Percentiles rank a stretch among this genome's conserved stretches.
These are phyloP conservation scores for Drosophila pandora DNA, from an alignment of 1,140 invertebrate species.

Conservation along the genomic window DNA sequence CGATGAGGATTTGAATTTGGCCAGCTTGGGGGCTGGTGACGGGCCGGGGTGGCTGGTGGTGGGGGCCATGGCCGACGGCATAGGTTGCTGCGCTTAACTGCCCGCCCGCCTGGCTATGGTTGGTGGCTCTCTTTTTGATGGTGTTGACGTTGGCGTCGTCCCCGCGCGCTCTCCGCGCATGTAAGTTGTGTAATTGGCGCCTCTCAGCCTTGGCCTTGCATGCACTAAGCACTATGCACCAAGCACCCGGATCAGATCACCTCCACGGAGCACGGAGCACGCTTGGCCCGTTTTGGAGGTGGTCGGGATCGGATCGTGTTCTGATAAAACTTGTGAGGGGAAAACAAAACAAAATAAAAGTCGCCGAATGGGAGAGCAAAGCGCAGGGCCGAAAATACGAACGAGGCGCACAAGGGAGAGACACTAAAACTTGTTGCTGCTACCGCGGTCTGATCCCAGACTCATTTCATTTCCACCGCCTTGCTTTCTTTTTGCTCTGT, in stretches of 20 bases:
- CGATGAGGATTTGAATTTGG: conserved; percentile 75
- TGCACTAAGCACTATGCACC: conserved; percentile 10
- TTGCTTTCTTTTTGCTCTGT: conserved; percentile 38
- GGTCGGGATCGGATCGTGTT: conserved; percentile 47
- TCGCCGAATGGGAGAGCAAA: conserved; percentile 60
- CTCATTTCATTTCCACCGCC: conserved; percentile 23
- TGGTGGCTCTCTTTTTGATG: conserved; percentile 7
- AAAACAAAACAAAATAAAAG: conserved; percentile 71
- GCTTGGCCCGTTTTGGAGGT: conserved; percentile 68
- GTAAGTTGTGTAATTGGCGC: conserved; percentile 68
- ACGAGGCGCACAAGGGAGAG: conserved; percentile 56
- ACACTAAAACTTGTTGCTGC: conserved; percentile 69
- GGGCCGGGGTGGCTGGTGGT: conserved; percentile 29
- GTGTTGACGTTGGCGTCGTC: conserved; percentile 30
- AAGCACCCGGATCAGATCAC: conserved; percentile 28
- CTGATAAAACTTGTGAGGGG: conserved; percentile 55
- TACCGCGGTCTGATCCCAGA: conserved; percentile 19
- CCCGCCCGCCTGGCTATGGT: conserved; percentile 43
- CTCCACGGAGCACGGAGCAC: conserved; percentile 24
- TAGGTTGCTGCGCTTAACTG: conserved; percentile 30
- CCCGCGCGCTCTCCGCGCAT: conserved; percentile 37
- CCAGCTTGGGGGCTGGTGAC: conserved; percentile 40
- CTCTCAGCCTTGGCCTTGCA: conserved; percentile 49
- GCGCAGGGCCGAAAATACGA: conserved; percentile 65
- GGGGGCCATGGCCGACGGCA: conserved; percentile 58